These are phyloP conservation scores for Charanyca ferruginea DNA, from an alignment of 2,888 invertebrate species.

Conservation along the genomic window DNA sequence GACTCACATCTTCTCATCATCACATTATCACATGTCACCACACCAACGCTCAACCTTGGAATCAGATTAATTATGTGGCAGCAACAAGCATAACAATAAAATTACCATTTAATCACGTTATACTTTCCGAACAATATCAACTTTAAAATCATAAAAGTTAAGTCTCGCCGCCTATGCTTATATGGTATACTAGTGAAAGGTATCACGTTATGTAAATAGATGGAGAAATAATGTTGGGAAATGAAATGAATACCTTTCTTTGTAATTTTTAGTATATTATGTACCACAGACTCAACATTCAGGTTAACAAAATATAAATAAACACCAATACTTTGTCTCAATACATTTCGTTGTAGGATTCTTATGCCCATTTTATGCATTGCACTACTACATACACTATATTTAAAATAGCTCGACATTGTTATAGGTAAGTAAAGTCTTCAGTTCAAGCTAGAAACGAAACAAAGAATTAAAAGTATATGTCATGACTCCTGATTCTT, in stretches of 20 bases:
- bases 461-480: neutral
- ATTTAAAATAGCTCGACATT: neutral
- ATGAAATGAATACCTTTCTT: neutral
- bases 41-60: too few relatives aligned
- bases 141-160: too few relatives aligned
- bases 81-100: too few relatives aligned
- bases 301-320: constrained; percentile 23
- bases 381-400: too few relatives aligned
- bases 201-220: too few relatives aligned
- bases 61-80: too few relatives aligned
- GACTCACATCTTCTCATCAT: too few relatives aligned
- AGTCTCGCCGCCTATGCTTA: too few relatives aligned
- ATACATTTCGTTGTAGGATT: constrained; percentile 2
- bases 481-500: neutral
- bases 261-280: constrained; percentile 11
- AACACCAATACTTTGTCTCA: constrained; percentile 4
- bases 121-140: too few relatives aligned
- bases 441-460: neutral
- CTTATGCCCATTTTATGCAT: neutral
- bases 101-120: too few relatives aligned
- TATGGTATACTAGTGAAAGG: too few relatives aligned
- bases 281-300: constrained; percentile 31
- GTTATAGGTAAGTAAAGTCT: neutral
- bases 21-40: too few relatives aligned
- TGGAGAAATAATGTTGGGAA: neutral